phyloP scores from a whole-genome alignment of 2,797 vertebrate genomes.

The Rallus crepitans region DNA sequence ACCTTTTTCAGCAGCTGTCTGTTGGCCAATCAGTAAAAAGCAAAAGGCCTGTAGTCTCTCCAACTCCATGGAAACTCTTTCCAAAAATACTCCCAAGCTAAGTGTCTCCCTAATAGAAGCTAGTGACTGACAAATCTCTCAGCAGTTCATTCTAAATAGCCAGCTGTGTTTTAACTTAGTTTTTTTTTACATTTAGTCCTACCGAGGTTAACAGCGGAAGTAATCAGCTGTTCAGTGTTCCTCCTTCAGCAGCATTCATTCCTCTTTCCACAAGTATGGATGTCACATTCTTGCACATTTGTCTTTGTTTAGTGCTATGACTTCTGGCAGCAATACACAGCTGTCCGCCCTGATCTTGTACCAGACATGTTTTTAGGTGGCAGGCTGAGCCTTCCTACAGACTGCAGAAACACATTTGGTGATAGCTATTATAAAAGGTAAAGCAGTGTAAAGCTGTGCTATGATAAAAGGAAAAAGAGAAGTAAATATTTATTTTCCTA shows the following conservation, averaged over 20 bases:
- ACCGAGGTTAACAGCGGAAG: conserved; percentile 8
- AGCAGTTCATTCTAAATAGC: conserved; percentile 15
- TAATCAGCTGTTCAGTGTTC: conserved; percentile 47
- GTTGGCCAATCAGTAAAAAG: conserved; percentile 67
- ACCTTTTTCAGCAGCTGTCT: conserved; percentile 76
- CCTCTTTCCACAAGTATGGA: not conserved
- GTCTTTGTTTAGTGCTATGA: conserved; percentile 28
- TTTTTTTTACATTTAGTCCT: not conserved
- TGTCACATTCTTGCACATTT: conserved; percentile 34
- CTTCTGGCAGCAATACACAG: conserved; percentile 44
- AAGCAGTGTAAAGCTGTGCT: not conserved
- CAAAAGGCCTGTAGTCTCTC: conserved; percentile 54
- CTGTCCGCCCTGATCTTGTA: conserved; percentile 49
- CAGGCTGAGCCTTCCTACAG: not conserved
- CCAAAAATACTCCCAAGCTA: conserved; percentile 69
- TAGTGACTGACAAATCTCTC: conserved; percentile 56
- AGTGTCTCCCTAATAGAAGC: conserved; percentile 55
- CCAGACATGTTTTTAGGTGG: not conserved
- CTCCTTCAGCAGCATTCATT: conserved; percentile 17
- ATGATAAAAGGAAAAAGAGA: not conserved
- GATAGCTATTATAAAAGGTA: not conserved
- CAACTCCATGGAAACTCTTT: conserved; percentile 66
- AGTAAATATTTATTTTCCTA: conserved; percentile 23
- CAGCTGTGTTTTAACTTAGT: conserved; percentile 13
- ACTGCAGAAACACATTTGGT: not conserved